Evolutionary conservation across 1,140 invertebrate species (phyloP).

Genomic region (roundworm (Caenorhabditis elegans)): DNA sequence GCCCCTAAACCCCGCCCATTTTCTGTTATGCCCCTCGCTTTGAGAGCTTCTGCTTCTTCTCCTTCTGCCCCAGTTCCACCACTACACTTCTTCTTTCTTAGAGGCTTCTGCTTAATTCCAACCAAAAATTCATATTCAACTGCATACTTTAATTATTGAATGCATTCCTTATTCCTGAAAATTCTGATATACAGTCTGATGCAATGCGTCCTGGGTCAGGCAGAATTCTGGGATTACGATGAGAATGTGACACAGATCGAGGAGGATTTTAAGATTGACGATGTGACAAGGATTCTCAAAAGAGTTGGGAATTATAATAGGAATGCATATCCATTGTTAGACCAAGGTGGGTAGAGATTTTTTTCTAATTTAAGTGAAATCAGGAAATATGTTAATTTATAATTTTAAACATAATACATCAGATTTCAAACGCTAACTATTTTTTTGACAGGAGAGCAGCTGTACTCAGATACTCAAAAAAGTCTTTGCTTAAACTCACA

Average conservation of each 20-base stretch:
- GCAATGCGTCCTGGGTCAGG: not conserved
- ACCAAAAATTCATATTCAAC: too few relatives aligned
- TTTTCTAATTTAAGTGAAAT: too few relatives aligned
- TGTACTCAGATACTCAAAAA: too few relatives aligned
- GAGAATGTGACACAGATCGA: constrained; percentile 16
- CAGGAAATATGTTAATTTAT: too few relatives aligned
- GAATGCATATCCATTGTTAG: constrained; percentile 43
- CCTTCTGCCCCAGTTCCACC: not conserved
- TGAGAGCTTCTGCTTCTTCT: not conserved
- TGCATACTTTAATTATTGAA: too few relatives aligned
- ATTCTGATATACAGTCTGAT: constrained; percentile 26
- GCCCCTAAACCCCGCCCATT: not conserved
- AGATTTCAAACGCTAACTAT: too few relatives aligned
- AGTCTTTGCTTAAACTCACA: too few relatives aligned
- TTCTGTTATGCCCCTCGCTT: constrained; percentile 15
- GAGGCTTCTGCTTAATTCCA: too few relatives aligned
- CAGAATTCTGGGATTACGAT: constrained; percentile 7
- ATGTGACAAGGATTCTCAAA: constrained; percentile 40
- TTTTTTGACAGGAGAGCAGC: too few relatives aligned
- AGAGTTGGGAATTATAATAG: constrained; percentile 38
- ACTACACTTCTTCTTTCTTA: not conserved
- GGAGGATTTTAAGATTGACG: constrained; percentile 24
- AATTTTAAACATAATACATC: too few relatives aligned
- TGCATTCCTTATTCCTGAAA: not conserved
- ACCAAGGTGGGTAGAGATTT: constrained; percentile 33